Base-by-base conservation (phyloP, 1,140 invertebrate genomes). In the Lycorma delicatula region DNA sequence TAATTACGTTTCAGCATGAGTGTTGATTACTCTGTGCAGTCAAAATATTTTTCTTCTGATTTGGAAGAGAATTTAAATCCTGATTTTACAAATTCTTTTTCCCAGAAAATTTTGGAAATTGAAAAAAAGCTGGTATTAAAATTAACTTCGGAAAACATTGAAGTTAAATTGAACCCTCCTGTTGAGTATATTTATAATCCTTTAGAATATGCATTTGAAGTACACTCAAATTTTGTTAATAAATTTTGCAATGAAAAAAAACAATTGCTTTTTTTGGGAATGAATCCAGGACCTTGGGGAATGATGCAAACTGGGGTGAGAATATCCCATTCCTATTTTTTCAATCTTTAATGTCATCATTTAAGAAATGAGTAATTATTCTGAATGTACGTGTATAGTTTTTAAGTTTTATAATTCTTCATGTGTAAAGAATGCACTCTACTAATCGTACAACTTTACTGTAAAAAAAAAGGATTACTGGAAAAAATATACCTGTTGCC, bases 201-300 rank as follows among this genome's bases (percentile, higher is more conserved):
- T 9, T 67, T 91, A 34, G 81, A 87, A 64, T 93, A 94, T 77
- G 90, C 90, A 1, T 79, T 72, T 66, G 74, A 85, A 58, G 75
- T 87, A 36, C 89, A 93, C 73, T 76, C 75, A 31, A 73, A 76
- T 38, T 92, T 85, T 70, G 73, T 91, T 1, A 68, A 74, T 28
- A 82, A 78, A 58, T 92, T 79, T 66, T 84, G 88, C 50, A 73
- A 72, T 22, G 74, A 73, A 7, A 64, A 68, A 6, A 93, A 91
- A 69, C 78, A 78, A 61, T 74, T 95, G 12, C 70, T 96, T 41
- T 91, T 91, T 66, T 75, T 96, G 46, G 92, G 92, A 3, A 94
- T 95, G 87, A 95, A 95, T 75, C 92, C 92, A 26, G 93, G 93
- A 11, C 91, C 91, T 0, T 93, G 85, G 82, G 92, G 93, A 44